A percentile compares a stretch with the other conserved stretches of the same genome.
phyloP scores from a whole-genome alignment of 2,888 invertebrate genomes.

The Rhodophaea formosa region DNA sequence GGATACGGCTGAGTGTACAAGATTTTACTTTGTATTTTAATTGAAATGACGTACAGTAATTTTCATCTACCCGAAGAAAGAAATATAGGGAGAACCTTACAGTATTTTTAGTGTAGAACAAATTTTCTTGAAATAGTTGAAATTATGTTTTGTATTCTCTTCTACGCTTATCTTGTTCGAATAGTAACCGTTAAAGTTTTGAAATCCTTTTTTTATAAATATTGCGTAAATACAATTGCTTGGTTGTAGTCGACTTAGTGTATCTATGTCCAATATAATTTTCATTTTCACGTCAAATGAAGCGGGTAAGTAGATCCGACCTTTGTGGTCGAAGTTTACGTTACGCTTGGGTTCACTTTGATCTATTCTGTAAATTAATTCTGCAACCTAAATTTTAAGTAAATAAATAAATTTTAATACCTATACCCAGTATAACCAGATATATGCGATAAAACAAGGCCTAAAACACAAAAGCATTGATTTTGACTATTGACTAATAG shows the following conservation, averaged over 20 bases:
- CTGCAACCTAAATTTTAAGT: background rate
- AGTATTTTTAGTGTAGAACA: too few relatives aligned
- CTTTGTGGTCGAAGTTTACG: conserved; percentile 43
- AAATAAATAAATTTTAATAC: background rate
- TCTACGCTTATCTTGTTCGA: too few relatives aligned
- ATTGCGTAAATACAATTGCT: background rate
- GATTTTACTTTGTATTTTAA: too few relatives aligned
- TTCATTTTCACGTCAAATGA: conserved; percentile 20
- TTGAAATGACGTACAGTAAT: too few relatives aligned
- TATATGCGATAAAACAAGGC: too few relatives aligned
- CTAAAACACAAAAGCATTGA: background rate
- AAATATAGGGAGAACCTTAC: too few relatives aligned
- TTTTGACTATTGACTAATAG: background rate
- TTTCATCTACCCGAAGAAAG: too few relatives aligned
- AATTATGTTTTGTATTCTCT: too few relatives aligned
- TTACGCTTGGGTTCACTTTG: conserved; percentile 56
- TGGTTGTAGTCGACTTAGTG: conserved; percentile 2
- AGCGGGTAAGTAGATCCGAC: conserved; percentile 25
- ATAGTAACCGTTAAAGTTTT: too few relatives aligned
- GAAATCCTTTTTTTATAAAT: too few relatives aligned
- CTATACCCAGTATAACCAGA: background rate
- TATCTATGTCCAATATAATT: background rate
- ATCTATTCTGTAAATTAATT: conserved; percentile 23
- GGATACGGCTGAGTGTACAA: too few relatives aligned
- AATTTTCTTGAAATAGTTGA: too few relatives aligned